Evolutionary conservation across 2,888 invertebrate genomes (phyloP).

Genomic region (Leptinotarsa haldemani): DNA sequence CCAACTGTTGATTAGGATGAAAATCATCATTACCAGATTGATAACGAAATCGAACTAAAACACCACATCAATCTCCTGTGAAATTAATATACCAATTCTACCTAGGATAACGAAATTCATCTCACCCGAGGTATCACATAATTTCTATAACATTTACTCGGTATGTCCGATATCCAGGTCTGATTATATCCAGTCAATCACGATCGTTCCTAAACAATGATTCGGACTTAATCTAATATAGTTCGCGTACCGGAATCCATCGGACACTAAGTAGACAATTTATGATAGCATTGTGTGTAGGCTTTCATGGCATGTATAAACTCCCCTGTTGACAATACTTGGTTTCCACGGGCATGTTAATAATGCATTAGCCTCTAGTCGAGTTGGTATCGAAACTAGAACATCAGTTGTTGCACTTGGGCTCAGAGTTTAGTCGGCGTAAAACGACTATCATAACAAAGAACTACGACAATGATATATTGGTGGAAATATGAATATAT

Average conservation of each 20-base stretch:
- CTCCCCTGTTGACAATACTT: slow-evolving; percentile 43
- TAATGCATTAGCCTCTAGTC: slow-evolving; percentile 45
- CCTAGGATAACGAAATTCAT: neutral
- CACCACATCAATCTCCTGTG: neutral
- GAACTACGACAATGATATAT: no score
- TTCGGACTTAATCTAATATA: slow-evolving; percentile 36
- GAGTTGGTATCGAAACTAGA: slow-evolving; percentile 37
- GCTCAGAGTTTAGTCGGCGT: neutral
- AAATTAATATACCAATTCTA: neutral
- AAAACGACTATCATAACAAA: neutral
- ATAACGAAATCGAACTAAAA: no score
- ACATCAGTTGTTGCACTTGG: slow-evolving; percentile 21
- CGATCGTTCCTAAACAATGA: slow-evolving; percentile 16
- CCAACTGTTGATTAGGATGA: no score
- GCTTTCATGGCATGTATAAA: slow-evolving; percentile 36
- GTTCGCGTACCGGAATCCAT: slow-evolving; percentile 34
- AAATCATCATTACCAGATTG: no score
- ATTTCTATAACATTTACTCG: slow-evolving; percentile 12
- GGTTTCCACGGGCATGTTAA: slow-evolving; percentile 45
- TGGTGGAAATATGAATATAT: no score
- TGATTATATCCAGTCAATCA: slow-evolving; percentile 18
- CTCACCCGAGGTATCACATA: neutral
- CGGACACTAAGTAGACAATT: slow-evolving; percentile 43
- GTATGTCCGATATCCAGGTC: slow-evolving; percentile 5
- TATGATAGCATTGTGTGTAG: slow-evolving; percentile 37